Evolutionary conservation across 2,888 invertebrate genomes (phyloP).

Genomic region (Pseudanteris insignis): DNA sequence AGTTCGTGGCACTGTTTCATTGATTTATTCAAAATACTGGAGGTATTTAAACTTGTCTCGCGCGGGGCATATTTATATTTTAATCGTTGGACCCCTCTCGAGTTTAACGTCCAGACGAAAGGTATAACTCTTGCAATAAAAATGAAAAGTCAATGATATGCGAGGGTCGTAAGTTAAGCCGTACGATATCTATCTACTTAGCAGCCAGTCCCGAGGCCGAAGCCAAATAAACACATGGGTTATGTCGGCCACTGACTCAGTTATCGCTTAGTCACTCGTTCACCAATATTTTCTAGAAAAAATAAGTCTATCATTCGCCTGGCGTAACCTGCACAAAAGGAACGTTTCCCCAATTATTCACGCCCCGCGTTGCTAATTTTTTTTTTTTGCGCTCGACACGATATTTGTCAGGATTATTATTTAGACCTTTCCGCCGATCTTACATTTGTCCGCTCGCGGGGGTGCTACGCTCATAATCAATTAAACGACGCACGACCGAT

Average conservation of each 20-base stretch:
- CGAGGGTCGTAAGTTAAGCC: conserved; percentile 47
- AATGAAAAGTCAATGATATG: conserved; percentile 47
- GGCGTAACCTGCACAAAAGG: conserved; percentile 12
- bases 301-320: conserved; percentile 40
- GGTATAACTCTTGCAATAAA: conserved; percentile 48
- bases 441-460: neutral
- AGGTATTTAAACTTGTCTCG: conserved; percentile 44
- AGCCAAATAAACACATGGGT: conserved; percentile 50
- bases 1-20: conserved; percentile 32
- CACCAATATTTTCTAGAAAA: conserved; percentile 44
- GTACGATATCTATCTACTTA: conserved; percentile 47
- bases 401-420: conserved; percentile 26
- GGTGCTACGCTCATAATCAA: neutral
- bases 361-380: conserved; percentile 2
- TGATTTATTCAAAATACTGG: conserved; percentile 43
- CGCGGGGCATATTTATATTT: conserved; percentile 44
- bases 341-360: conserved; percentile 27
- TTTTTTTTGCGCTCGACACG: neutral
- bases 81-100: conserved; percentile 45
- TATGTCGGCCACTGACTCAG: conserved; percentile 46
- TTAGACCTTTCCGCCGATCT: neutral
- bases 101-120: conserved; percentile 47
- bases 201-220: conserved; percentile 48
- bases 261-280: conserved; percentile 49
- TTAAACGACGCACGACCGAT: no score